A percentile compares a stretch with the other conserved stretches of the same genome.
These are phyloP conservation scores for Scaeva pyrastri DNA, from an alignment of 2,888 invertebrate species.

Conservation along the genomic window DNA sequence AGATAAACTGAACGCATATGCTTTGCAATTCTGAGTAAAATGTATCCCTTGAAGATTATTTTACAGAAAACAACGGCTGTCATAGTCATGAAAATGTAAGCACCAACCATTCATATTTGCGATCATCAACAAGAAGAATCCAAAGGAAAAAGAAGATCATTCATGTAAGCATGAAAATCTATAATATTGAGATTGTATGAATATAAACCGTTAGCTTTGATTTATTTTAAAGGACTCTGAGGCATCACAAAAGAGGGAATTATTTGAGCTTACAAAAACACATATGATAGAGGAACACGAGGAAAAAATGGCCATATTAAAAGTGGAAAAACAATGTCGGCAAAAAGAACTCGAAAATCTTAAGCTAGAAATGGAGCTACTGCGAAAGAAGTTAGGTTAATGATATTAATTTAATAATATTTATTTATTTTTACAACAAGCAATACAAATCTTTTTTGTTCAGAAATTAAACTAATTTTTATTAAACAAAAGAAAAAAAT, in stretches of 20 bases:
- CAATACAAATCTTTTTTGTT: too few relatives aligned
- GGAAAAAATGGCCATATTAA: background rate
- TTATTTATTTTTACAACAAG: background rate
- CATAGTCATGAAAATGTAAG: background rate
- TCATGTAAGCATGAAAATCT: background rate
- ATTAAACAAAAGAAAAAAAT: too few relatives aligned
- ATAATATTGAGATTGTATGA: background rate
- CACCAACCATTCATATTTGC: background rate
- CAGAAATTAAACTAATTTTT: too few relatives aligned
- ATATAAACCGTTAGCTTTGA: background rate
- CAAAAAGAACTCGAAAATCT: slow-evolving; percentile 1
- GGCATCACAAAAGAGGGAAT: background rate
- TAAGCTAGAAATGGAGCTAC: background rate
- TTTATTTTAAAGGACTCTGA: background rate
- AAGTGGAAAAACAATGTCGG: background rate
- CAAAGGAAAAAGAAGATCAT: background rate
- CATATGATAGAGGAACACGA: background rate
- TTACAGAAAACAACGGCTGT: background rate
- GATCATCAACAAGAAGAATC: background rate
- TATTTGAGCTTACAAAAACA: background rate
- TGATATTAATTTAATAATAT: background rate
- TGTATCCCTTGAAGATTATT: background rate
- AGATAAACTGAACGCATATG: background rate
- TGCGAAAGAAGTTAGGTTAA: background rate
- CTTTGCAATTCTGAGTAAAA: too few relatives aligned